A percentile compares a stretch with the other conserved stretches of the same genome.
These are phyloP conservation scores for Thamnophis sirtalis DNA, from an alignment of 2,113 vertebrate species.

Conservation along the genomic window DNA sequence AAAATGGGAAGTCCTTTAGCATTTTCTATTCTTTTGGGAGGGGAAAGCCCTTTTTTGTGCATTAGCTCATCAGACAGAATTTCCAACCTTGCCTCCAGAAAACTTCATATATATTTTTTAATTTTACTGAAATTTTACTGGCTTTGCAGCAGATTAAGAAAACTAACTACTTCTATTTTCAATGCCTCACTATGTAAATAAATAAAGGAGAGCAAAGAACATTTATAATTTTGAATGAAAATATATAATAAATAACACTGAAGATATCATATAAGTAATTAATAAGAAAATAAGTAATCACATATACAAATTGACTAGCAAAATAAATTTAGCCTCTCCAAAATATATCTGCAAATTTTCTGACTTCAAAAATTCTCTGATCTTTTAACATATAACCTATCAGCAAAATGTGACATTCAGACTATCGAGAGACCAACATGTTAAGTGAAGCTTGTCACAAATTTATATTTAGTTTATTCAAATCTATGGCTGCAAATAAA, in stretches of 20 bases:
- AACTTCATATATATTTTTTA: not conserved
- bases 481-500: not conserved
- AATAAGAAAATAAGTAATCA: not conserved
- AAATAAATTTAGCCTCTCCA: not conserved
- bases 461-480: not conserved
- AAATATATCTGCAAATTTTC: not conserved
- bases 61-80: not conserved
- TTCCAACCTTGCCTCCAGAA: not conserved
- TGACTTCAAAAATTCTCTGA: too few species aligned
- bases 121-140: not conserved
- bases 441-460: not conserved
- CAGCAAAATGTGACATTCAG: too few species aligned
- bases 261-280: not conserved
- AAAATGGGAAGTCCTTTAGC: not conserved
- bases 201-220: not conserved
- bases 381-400: too few species aligned
- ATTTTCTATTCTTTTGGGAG: not conserved
- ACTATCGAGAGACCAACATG: too few species aligned
- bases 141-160: not conserved
- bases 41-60: accelerated
- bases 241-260: not conserved
- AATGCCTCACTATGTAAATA: not conserved
- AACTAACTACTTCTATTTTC: not conserved
- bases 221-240: not conserved
- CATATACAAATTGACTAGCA: not conserved